Evolutionary conservation across 1,140 invertebrate genomes (phyloP).

Genomic region (Listronotus oregonensis): DNA sequence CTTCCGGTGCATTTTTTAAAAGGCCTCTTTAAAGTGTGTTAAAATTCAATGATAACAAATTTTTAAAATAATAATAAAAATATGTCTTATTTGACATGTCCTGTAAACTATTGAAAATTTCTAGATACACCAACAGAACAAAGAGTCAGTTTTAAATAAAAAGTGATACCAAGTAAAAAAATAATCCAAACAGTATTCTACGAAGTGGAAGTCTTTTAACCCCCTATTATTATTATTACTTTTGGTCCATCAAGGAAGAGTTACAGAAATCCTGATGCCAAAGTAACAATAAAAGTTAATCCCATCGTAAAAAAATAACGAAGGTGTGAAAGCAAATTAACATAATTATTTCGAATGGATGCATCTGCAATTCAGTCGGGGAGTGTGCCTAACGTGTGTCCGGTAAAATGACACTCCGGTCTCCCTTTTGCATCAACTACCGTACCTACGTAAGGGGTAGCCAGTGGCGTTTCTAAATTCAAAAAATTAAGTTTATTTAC

Average conservation of each 20-base stretch:
- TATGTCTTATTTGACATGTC: too few species aligned
- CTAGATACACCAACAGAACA: too few species aligned
- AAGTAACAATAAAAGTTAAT: not conserved
- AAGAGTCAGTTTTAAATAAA: too few species aligned
- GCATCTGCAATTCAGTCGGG: not conserved
- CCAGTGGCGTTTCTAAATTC: not conserved
- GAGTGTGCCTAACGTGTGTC: slow-evolving; percentile 9
- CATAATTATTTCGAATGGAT: slow-evolving; percentile 6
- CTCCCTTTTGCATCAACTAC: not conserved
- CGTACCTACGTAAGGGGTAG: not conserved
- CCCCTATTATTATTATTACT: slow-evolving; percentile 34
- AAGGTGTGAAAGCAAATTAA: slow-evolving; percentile 13
- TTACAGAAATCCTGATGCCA: not conserved
- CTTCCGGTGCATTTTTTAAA: too few species aligned
- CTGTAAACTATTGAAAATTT: too few species aligned
- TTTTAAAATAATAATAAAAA: too few species aligned
- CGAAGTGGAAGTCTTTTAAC: too few species aligned
- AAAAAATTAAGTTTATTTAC: too few species aligned
- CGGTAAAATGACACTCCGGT: slow-evolving; percentile 9
- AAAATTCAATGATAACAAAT: too few species aligned
- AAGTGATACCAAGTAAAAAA: too few species aligned
- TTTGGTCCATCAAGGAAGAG: not conserved
- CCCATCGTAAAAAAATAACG: slow-evolving; percentile 5
- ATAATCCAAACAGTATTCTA: too few species aligned
- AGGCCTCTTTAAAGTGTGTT: too few species aligned